Evolutionary conservation across 2,113 vertebrate genomes (phyloP), one percentile per base, ranked within the genome.

Genomic region (Cyprinodon variegatus): DNA sequence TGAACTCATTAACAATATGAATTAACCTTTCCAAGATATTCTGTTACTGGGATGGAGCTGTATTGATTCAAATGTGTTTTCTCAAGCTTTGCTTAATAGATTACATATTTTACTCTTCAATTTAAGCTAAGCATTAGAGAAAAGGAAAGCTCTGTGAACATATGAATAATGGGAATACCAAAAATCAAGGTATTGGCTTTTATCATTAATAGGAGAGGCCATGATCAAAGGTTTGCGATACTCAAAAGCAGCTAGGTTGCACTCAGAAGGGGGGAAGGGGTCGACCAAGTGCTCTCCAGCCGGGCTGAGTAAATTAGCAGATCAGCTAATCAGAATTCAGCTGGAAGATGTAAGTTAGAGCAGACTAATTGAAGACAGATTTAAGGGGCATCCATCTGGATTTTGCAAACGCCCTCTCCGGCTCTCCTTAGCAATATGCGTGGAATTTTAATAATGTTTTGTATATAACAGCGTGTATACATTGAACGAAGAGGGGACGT

Each of bases 191-290:
- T 78, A 88, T 87, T 82, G 83, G 89, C 88, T 92, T 93, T 93
- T 90, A 93, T 84, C 86, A 79, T 86, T 93, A 92, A 91, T 92
- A 91, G 90, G 92, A 57, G 78, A 79, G 62, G 61, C 68, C 41
- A 81, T 93, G 91, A 94, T 94, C 93, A 94, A 94, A 95, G 93
- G 89, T 90, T 87, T 82, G 78, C 83, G 86, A 88, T 89, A 90
- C 88, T 91, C 86, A 86, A 83, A 92, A 76, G 83, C 86, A 82
- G 78, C 75, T 74, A 86, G 82, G 86, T 86, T 91, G 89, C 89
- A 90, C 90, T 91, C 81, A 86, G 79, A 78, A 86, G 84, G 70
- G 82, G 60, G 65, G 88, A 85, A 76, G 82, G 85, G 86, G 74
- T 79, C 46, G 64, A 88, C 90, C 88, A 89, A 94, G 92, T 91